Percentiles rank a stretch among this genome's conserved stretches.
Conservation (phyloP, 2,113 vertebrate genomes). For the Lamprotornis superbus region DNA sequence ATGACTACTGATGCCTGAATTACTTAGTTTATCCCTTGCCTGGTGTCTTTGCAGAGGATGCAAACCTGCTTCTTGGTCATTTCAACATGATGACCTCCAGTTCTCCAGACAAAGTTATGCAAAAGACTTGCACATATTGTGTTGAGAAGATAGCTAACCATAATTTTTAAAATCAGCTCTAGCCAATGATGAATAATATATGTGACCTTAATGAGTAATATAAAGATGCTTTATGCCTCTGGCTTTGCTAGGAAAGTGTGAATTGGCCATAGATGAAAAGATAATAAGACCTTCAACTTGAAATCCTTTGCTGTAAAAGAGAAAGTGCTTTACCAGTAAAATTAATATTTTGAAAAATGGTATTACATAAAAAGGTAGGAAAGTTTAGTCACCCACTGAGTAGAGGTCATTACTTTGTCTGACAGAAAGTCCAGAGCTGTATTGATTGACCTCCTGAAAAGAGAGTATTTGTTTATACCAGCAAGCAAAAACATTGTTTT, state of each 20-base stretch:
- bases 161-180: not conserved
- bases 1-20: not conserved
- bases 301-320: conserved; percentile 31
- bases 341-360: conserved; percentile 29
- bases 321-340: conserved; percentile 39
- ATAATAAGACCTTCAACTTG: not conserved
- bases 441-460: not conserved
- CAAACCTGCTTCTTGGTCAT: not conserved
- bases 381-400: not conserved
- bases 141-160: not conserved
- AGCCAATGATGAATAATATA: not conserved
- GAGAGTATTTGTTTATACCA: not conserved
- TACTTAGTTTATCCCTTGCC: not conserved
- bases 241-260: not conserved
- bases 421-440: conserved; percentile 10
- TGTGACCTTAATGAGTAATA: not conserved
- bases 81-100: not conserved
- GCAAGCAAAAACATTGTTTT: not conserved
- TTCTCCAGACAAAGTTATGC: not conserved
- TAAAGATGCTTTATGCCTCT: conserved; percentile 1
- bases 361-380: conserved; percentile 20
- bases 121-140: not conserved
- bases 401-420: conserved; percentile 9
- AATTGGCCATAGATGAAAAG: not conserved
- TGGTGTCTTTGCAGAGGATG: not conserved